Evolutionary conservation across 2,888 invertebrate genomes (phyloP).

Genomic region (Eueremaeus valkanovi): DNA sequence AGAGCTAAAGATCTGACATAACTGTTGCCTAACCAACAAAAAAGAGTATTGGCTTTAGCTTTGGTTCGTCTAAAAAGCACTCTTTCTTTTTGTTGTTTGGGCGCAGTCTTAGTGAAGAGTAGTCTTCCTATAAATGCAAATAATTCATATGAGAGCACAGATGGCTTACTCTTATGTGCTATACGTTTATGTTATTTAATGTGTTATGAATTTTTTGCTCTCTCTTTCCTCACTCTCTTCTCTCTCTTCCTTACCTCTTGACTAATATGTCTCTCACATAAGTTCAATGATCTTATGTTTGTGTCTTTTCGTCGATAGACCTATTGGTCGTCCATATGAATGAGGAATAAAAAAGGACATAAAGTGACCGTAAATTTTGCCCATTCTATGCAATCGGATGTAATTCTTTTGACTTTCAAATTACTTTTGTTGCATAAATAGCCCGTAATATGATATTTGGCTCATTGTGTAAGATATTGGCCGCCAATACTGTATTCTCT

Average conservation of each 20-base stretch:
- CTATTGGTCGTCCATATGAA: neutral
- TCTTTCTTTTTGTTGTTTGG: slow-evolving; percentile 6
- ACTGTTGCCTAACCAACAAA: slow-evolving; percentile 11
- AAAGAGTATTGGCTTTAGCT: slow-evolving; percentile 10
- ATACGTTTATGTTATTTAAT: neutral
- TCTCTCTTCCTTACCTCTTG: too few species aligned
- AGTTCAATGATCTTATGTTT: slow-evolving; percentile 23
- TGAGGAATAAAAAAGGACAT: neutral
- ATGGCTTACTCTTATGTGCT: slow-evolving; percentile 17
- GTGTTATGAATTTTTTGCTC: slow-evolving; percentile 18
- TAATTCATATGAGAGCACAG: slow-evolving; percentile 20
- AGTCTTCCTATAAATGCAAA: slow-evolving; percentile 32
- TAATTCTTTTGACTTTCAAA: slow-evolving; percentile 15
- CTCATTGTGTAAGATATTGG: neutral
- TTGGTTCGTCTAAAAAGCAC: neutral
- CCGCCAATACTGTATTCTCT: neutral
- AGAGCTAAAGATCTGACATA: neutral
- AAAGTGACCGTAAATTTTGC: neutral
- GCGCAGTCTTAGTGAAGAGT: neutral
- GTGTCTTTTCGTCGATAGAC: neutral
- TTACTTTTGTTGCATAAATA: slow-evolving; percentile 29
- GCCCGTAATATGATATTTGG: neutral
- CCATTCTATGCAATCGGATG: slow-evolving; percentile 2
- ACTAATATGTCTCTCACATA: slow-evolving; percentile 9
- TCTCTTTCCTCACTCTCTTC: neutral